Conservation (phyloP, 2,113 vertebrate species). For the Micronycteris hirsuta region DNA sequence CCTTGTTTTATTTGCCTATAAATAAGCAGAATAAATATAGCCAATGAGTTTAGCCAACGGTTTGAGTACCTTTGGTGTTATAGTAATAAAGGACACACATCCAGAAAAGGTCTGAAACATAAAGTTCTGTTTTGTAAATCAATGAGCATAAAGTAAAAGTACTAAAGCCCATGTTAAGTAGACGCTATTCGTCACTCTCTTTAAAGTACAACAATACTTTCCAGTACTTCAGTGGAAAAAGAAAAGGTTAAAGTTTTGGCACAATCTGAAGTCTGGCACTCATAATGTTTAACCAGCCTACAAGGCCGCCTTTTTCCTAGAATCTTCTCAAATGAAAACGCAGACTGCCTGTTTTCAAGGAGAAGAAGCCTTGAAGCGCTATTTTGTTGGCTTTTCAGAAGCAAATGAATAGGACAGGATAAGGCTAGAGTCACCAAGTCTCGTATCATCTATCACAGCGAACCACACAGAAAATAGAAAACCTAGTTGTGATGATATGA, state of each 20-base stretch:
- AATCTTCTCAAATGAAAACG: not conserved
- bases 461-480: not conserved
- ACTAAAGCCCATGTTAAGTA: not conserved
- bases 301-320: not conserved
- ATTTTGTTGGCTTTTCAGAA: constrained; percentile 12
- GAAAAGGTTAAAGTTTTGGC: not conserved
- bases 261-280: not conserved
- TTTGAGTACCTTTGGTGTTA: not conserved
- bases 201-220: not conserved
- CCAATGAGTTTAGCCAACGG: not conserved
- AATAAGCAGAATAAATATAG: constrained; percentile 22
- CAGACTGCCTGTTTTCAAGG: not conserved
- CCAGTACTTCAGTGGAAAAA: constrained; percentile 12
- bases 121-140: not conserved
- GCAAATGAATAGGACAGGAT: constrained; percentile 12
- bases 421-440: not conserved
- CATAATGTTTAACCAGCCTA: not conserved
- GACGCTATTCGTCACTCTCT: not conserved
- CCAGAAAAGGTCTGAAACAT: not conserved
- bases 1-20: constrained; percentile 5
- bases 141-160: constrained; percentile 1
- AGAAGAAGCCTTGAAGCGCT: not conserved
- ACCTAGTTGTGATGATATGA: not conserved
- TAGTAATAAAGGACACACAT: not conserved
- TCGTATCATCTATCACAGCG: not conserved